These are phyloP conservation scores for Eupithecia vulgata DNA, from an alignment of 2,888 invertebrate genomes.

Conservation along the genomic window DNA sequence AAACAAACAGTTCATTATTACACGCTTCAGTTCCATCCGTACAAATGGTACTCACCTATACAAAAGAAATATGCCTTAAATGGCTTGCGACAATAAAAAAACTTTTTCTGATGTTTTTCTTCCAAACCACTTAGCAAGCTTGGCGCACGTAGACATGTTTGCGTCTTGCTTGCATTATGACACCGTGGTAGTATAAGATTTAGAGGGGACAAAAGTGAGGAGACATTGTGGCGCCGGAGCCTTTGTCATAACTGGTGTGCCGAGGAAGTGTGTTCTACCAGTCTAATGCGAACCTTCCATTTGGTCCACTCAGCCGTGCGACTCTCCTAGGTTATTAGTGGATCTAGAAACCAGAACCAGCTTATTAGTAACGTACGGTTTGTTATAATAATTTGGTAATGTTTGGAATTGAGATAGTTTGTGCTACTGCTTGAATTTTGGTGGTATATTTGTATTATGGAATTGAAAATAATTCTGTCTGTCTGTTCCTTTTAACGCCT, in stretches of 20 bases:
- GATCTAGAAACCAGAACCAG: constrained; percentile 25
- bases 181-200: constrained; percentile 82
- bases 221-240: constrained; percentile 77
- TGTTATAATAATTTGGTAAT: neutral
- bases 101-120: constrained; percentile 84
- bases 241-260: constrained; percentile 67
- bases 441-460: neutral
- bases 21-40: constrained; percentile 46
- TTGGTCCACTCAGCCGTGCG: constrained; percentile 28
- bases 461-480: too few relatives aligned
- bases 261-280: constrained; percentile 51
- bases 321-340: constrained; percentile 24
- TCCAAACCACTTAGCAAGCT: constrained; percentile 84
- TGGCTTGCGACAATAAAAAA: constrained; percentile 80
- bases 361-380: neutral
- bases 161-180: constrained; percentile 84
- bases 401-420: neutral
- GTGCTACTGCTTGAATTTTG: neutral
- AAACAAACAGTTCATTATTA: constrained; percentile 53
- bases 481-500: too few relatives aligned
- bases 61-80: constrained; percentile 73
- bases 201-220: constrained; percentile 80
- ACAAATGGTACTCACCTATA: constrained; percentile 61
- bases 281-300: constrained; percentile 45
- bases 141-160: constrained; percentile 83